These are phyloP conservation scores for Toxotes lorentzi DNA, from an alignment of 2,797 vertebrate genomes.

Conservation along the genomic window DNA sequence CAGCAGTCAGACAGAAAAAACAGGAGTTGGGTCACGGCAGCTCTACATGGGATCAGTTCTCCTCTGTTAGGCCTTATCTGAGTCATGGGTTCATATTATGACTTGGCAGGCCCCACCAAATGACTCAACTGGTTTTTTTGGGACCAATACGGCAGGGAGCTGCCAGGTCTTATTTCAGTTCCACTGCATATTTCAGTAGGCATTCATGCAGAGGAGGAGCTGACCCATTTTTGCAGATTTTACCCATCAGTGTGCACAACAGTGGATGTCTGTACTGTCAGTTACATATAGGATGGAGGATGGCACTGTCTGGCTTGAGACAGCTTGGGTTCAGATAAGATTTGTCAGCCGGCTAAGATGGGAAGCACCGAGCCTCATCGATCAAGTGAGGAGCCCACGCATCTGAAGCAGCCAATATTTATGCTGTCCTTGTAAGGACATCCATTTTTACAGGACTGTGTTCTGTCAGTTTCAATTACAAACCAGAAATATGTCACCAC, in stretches of 20 bases:
- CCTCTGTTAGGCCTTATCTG: slow-evolving; percentile 64
- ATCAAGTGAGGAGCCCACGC: slow-evolving; percentile 13
- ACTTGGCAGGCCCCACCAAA: slow-evolving; percentile 69
- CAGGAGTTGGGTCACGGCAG: slow-evolving; percentile 51
- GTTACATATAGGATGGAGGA: slow-evolving; percentile 34
- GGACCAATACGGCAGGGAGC: slow-evolving; percentile 69
- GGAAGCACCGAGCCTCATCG: not conserved
- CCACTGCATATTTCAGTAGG: slow-evolving; percentile 78
- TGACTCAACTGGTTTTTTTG: slow-evolving; percentile 72
- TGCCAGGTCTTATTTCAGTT: slow-evolving; percentile 78
- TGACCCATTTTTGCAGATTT: slow-evolving; percentile 76
- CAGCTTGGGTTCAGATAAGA: slow-evolving; percentile 26
- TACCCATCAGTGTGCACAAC: slow-evolving; percentile 44
- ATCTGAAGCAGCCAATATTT: slow-evolving; percentile 12
- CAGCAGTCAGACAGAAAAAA: slow-evolving; percentile 35
- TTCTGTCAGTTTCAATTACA: slow-evolving; percentile 6
- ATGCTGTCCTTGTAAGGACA: not conserved
- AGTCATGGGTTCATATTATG: slow-evolving; percentile 76
- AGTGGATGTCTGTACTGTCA: slow-evolving; percentile 30
- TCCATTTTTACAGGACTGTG: not conserved
- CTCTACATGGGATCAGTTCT: slow-evolving; percentile 66
- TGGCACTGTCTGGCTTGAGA: slow-evolving; percentile 30
- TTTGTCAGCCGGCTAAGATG: slow-evolving; percentile 12
- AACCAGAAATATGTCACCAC: not conserved
- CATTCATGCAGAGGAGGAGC: slow-evolving; percentile 68